phyloP scores from a whole-genome alignment of 2,888 invertebrate genomes.

The Schizaphis graminum region DNA sequence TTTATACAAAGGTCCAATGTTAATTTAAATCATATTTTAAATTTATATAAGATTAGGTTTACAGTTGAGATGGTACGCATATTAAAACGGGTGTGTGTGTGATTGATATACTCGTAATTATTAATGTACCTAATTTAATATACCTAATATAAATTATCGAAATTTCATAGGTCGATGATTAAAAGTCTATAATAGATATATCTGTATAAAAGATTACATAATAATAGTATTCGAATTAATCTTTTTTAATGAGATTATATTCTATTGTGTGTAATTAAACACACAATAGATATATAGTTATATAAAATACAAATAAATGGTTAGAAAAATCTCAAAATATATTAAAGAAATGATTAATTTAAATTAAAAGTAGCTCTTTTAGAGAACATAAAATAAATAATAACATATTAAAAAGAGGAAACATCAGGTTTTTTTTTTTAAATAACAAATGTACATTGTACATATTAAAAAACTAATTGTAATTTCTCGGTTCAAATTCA shows the following conservation, averaged over 20 bases:
- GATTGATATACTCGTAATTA: too few species aligned
- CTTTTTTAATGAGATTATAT: background rate
- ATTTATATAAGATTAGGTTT: background rate
- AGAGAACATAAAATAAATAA: background rate
- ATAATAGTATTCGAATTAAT: background rate
- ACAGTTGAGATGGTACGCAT: too few species aligned
- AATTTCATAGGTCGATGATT: background rate
- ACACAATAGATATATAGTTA: fast-evolving
- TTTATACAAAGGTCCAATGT: background rate
- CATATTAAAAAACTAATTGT: background rate
- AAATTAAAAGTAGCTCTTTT: background rate
- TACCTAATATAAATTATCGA: background rate
- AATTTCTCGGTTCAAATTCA: background rate
- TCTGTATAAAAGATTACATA: background rate
- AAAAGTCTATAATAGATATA: background rate
- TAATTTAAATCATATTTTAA: background rate
- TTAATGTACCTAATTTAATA: too few species aligned
- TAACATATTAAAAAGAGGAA: background rate
- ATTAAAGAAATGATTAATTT: background rate
- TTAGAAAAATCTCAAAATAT: background rate
- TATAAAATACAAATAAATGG: background rate
- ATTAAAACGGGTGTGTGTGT: too few species aligned
- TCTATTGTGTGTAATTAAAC: background rate
- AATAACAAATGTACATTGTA: background rate
- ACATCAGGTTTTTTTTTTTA: background rate